These are phyloP conservation scores for Meriones unguiculatus DNA, from an alignment of 2,113 vertebrate species.

Conservation along the genomic window DNA sequence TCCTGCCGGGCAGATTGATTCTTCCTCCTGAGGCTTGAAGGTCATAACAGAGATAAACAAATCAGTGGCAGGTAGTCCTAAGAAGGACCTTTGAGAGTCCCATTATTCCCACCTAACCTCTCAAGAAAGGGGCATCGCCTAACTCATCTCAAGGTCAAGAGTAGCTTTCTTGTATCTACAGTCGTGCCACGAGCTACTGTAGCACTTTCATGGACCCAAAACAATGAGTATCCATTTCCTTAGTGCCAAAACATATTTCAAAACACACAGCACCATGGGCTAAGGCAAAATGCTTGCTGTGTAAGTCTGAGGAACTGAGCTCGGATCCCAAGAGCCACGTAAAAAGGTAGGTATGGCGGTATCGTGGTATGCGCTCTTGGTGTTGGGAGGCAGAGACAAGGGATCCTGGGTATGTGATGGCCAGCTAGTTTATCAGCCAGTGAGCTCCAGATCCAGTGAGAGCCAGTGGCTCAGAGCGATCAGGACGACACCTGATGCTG, in stretches of 20 bases:
- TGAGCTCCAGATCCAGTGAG: background rate
- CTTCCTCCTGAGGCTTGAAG: background rate
- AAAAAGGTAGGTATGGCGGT: background rate
- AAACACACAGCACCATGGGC: background rate
- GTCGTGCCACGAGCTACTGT: background rate
- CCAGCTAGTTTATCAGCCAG: background rate
- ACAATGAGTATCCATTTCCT: background rate
- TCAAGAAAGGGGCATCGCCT: background rate
- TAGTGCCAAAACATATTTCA: background rate
- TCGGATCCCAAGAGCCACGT: too few relatives aligned
- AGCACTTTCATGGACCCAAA: too few relatives aligned
- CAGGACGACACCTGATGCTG: background rate
- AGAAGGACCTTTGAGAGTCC: background rate
- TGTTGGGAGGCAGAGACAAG: background rate
- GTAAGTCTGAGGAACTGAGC: background rate
- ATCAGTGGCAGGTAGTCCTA: background rate
- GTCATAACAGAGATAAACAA: background rate
- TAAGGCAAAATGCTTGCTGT: background rate
- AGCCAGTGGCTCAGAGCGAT: background rate
- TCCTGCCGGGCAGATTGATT: fast-evolving
- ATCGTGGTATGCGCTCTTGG: background rate
- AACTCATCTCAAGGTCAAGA: background rate
- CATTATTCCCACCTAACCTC: background rate
- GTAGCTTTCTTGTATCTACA: background rate
- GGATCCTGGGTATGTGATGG: background rate